Base-by-base conservation (phyloP, 2,888 invertebrate genomes). In the Stenodema calcarata region DNA sequence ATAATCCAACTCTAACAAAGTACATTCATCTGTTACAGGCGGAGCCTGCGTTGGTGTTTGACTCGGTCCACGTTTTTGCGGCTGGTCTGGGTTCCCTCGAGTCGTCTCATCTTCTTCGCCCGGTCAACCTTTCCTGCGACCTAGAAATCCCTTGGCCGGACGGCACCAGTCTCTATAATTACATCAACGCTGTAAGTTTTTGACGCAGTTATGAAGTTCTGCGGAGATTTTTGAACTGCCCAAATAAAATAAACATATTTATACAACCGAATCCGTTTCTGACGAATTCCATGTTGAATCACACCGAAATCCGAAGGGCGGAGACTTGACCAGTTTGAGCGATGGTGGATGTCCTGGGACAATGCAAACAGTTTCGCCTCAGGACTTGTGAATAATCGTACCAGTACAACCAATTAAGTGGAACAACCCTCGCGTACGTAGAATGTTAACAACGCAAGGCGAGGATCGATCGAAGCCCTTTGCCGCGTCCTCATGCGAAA, bases 31-130 rank as follows among this genome's bases (percentile, higher is more conserved):
- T 82, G 69, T 84, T 92, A 1, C 92, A 97, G 96, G 96, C 96
- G 81, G 96, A 96, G 91, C 95, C 97, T 87, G 97, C 97, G 0
- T 92, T 97, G 75, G 93, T 97, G 89, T 97, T 95, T 91, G 97
- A 97, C 90, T 95, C 96, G 1, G 97, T 97, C 0, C 95, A 96
- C 90, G 95, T 95, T 9, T 94, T 97, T 89, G 96, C 95, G 0
- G 93, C 95, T 89, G 97, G 96, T 0, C 91, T 97, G 54, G 94
- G 95, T 16, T 93, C 95, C 4, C 93, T 96, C 89, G 94, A 95
- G 90, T 92, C 93, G 14, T 95, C 95, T 88, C 94, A 95, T 89
- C 92, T 95, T 14, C 87, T 89, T 1, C 80, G 88, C 50, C 88
- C 95, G 0, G 93, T 93, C 75, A 97, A 97, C 91, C 92, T 96